Conservation (phyloP, 2,888 invertebrate species). For the Bimastos eiseni region DNA sequence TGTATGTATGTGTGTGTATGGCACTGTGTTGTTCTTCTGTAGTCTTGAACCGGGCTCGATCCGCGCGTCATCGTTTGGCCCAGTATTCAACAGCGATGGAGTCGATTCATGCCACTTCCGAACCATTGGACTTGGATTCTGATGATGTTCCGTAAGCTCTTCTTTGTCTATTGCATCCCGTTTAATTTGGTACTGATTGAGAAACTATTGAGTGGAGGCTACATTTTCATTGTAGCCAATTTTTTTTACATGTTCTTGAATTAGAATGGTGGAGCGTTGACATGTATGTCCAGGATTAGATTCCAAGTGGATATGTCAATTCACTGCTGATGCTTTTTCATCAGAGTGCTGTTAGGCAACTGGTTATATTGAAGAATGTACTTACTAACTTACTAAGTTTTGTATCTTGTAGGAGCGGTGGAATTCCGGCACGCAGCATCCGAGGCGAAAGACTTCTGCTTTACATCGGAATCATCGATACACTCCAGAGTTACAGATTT, state of each 20-base stretch:
- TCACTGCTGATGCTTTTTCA: too few relatives aligned
- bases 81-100: conserved; percentile 98
- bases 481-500: conserved; percentile 93
- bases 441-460: conserved; percentile 92
- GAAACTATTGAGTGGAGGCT: neutral
- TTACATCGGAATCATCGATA: conserved; percentile 96
- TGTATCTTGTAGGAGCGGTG: conserved; percentile 80
- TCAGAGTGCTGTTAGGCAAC: too few relatives aligned
- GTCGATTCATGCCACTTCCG: conserved; percentile 86
- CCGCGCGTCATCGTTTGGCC: conserved; percentile 76
- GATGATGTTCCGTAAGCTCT: conserved; percentile 89
- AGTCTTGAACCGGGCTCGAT: conserved; percentile 46
- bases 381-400: too few relatives aligned
- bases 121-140: conserved; percentile 41
- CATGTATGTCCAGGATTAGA: too few relatives aligned
- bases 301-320: too few relatives aligned
- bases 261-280: neutral
- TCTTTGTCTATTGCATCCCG: neutral
- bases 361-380: too few relatives aligned
- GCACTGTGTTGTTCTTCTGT: neutral
- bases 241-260: neutral
- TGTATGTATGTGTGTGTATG: neutral
- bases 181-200: neutral
- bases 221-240: neutral
- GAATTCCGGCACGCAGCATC: conserved; percentile 93